Evolutionary conservation across 2,113 vertebrate genomes (phyloP).

Genomic region (Grammomys surdaster): DNA sequence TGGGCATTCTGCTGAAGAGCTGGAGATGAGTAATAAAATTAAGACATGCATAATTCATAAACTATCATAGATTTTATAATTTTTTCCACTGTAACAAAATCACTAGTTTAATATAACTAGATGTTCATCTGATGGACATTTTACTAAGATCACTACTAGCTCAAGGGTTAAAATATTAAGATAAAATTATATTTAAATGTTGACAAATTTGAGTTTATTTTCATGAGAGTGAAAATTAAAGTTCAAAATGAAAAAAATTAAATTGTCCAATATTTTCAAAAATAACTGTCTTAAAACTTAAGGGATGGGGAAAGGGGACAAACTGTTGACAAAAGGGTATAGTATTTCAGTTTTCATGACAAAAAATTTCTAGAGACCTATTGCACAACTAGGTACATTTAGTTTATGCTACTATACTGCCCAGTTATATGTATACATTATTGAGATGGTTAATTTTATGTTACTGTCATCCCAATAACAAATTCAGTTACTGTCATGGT

Average conservation of each 20-base stretch:
- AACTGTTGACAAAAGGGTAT: neutral
- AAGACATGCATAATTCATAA: conserved; percentile 69
- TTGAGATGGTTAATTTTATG: neutral
- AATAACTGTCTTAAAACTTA: neutral
- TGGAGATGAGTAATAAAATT: conserved; percentile 68
- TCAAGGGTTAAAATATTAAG: conserved; percentile 62
- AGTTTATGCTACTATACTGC: neutral
- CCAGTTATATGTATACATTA: neutral
- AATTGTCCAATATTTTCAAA: neutral
- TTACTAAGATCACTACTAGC: neutral
- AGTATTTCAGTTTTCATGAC: neutral
- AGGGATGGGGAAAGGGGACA: neutral
- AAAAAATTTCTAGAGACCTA: neutral
- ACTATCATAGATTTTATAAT: conserved; percentile 26
- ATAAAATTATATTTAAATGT: conserved; percentile 39
- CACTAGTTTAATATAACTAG: conserved; percentile 28
- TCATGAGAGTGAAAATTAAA: conserved; percentile 48
- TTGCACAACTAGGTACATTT: neutral
- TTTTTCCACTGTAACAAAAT: conserved; percentile 57
- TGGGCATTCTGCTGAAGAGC: conserved; percentile 61
- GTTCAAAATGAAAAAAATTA: neutral
- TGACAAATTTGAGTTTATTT: conserved; percentile 58
- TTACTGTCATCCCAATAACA: neutral
- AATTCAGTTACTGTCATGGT: neutral
- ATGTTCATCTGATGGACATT: conserved; percentile 14